Conservation (phyloP, 2,888 invertebrate genomes). For the Theodoxus fluviatilis region DNA sequence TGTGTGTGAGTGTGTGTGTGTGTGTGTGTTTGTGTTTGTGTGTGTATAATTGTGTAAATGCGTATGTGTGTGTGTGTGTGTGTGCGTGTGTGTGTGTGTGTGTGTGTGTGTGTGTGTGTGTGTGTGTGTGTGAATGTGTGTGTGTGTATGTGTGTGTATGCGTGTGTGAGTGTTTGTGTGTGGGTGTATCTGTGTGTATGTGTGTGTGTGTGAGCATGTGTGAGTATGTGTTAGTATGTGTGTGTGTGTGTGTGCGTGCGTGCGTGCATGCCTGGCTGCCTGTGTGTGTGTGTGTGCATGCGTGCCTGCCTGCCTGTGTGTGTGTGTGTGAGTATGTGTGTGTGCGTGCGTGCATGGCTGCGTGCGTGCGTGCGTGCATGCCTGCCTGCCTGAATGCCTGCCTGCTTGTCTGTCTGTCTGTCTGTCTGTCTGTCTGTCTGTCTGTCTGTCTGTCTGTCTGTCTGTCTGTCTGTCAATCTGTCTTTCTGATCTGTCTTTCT, state of each 20-base stretch:
- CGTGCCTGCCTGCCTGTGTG: constrained; percentile 8
- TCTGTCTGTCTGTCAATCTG: constrained; percentile 11
- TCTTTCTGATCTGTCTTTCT: constrained; percentile 1
- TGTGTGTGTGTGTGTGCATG: constrained; percentile 4
- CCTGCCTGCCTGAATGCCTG: not conserved
- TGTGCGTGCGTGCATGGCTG: not conserved
- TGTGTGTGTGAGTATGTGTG: constrained; percentile 19
- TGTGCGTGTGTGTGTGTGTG: not conserved
- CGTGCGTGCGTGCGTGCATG: not conserved
- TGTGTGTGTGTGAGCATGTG: constrained; percentile 8
- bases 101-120: constrained; percentile 14
- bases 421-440: constrained; percentile 1
- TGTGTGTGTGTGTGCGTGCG: constrained; percentile 5
- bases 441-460: constrained; percentile 14
- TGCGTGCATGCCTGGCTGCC: not conserved
- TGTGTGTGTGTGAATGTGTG: constrained; percentile 8
- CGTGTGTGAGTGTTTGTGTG: not conserved
- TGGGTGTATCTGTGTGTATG: not conserved
- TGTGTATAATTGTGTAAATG: too few species aligned
- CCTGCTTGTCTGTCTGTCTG: constrained; percentile 1
- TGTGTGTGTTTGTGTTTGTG: not conserved
- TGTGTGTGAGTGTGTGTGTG: not conserved
- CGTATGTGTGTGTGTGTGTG: constrained; percentile 3
- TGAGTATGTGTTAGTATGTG: not conserved
- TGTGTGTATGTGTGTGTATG: not conserved